These are phyloP conservation scores for Odontesthes bonariensis DNA, from an alignment of 2,113 vertebrate species.

Conservation along the genomic window DNA sequence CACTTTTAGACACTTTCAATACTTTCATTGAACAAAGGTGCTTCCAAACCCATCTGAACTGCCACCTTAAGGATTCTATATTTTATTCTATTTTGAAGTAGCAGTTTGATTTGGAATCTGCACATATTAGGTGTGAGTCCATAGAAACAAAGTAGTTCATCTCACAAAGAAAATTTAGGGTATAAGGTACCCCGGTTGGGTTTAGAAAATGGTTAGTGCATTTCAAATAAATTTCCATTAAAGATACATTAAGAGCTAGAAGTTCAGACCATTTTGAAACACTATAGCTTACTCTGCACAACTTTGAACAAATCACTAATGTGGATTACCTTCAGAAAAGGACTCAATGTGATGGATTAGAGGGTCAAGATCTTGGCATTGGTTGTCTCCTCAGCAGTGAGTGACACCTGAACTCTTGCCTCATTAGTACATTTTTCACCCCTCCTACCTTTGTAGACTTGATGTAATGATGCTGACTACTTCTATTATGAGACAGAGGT, in stretches of 20 bases:
- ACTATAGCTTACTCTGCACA: slow-evolving; percentile 14
- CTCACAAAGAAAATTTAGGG: not conserved
- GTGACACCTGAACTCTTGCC: slow-evolving; percentile 28
- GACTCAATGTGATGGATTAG: slow-evolving; percentile 39
- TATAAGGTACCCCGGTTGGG: not conserved
- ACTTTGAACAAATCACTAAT: slow-evolving; percentile 30
- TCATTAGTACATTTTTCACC: slow-evolving; percentile 52
- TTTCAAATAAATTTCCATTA: not conserved
- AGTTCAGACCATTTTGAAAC: slow-evolving; percentile 13
- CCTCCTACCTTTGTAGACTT: slow-evolving; percentile 8
- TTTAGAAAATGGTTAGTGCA: not conserved
- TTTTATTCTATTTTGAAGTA: too few relatives aligned
- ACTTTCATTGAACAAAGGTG: too few relatives aligned
- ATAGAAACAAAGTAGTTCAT: too few relatives aligned
- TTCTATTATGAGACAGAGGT: slow-evolving; percentile 7
- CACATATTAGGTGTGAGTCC: not conserved
- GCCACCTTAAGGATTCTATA: too few relatives aligned
- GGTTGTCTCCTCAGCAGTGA: slow-evolving; percentile 25
- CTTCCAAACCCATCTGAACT: too few relatives aligned
- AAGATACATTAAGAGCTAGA: not conserved
- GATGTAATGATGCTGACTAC: slow-evolving; percentile 15
- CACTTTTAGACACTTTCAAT: too few relatives aligned
- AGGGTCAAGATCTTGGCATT: slow-evolving; percentile 45
- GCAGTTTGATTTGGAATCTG: not conserved
- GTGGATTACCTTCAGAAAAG: slow-evolving; percentile 37